phyloP scores from a whole-genome alignment of 2,797 vertebrate genomes.

The Hydrophis major region DNA sequence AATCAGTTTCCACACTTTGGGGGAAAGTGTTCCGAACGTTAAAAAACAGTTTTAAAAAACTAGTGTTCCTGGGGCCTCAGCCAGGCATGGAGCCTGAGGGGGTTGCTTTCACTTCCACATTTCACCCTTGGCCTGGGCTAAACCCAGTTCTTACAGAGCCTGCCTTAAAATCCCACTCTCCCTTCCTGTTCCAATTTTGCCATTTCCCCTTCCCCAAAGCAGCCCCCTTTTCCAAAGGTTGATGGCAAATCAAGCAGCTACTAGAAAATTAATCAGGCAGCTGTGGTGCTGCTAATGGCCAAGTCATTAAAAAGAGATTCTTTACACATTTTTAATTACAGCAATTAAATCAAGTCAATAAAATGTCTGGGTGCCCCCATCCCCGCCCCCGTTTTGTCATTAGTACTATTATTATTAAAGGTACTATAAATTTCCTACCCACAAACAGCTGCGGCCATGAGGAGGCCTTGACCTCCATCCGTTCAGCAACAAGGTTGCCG shows the following conservation, averaged over 20 bases:
- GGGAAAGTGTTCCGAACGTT: not conserved
- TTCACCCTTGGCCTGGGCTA: not conserved
- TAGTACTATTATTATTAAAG: conserved; percentile 38
- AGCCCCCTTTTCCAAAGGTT: conserved; percentile 28
- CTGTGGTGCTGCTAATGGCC: conserved; percentile 75
- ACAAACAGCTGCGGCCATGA: accelerated
- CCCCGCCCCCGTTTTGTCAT: conserved; percentile 13
- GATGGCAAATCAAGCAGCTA: conserved; percentile 62
- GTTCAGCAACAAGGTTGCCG: accelerated
- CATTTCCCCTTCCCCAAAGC: not conserved
- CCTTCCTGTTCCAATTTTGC: not conserved
- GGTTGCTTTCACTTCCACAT: not conserved
- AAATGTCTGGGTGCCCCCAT: conserved; percentile 47
- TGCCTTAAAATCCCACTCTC: not conserved
- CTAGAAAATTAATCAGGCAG: conserved; percentile 78
- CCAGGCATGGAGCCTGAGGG: no score
- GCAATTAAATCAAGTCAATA: conserved; percentile 75
- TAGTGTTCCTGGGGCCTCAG: not conserved
- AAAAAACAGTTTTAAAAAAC: not conserved
- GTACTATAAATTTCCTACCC: not conserved
- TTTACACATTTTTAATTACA: conserved; percentile 81
- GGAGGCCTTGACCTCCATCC: not conserved
- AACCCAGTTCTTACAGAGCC: not conserved
- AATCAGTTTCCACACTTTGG: not conserved
- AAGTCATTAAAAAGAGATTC: conserved; percentile 75